Conservation (phyloP, 2,113 vertebrate genomes). For the Protobothrops flavoviridis region DNA sequence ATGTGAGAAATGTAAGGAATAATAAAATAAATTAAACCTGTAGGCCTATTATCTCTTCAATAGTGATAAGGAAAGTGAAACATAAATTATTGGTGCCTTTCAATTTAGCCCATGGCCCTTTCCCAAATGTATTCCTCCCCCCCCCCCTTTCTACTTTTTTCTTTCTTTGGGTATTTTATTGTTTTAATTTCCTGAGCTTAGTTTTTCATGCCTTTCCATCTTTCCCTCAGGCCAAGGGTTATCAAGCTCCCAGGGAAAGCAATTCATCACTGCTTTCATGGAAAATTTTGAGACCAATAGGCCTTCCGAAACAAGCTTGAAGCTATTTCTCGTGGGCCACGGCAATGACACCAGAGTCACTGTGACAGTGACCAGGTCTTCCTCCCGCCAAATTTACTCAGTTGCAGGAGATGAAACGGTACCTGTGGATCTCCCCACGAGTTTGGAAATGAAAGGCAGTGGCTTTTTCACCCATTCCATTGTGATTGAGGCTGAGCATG, state of each 20-base stretch:
- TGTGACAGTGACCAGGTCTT: not conserved
- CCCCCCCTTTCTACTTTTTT: not conserved
- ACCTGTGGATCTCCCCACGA: not conserved
- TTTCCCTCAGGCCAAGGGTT: not conserved
- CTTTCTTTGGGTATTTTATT: not conserved
- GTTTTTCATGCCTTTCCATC: not conserved
- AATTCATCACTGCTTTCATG: conserved; percentile 17
- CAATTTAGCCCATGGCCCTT: not conserved
- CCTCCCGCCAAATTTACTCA: not conserved
- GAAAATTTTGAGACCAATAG: conserved; percentile 1
- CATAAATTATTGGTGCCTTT: not conserved
- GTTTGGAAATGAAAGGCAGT: not conserved
- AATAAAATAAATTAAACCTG: not conserved
- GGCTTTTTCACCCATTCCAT: not conserved
- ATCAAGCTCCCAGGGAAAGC: not conserved
- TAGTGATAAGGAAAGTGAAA: not conserved
- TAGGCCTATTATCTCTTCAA: not conserved
- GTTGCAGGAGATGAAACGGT: not conserved
- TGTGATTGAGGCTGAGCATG: not conserved
- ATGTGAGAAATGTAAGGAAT: not conserved
- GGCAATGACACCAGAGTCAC: not conserved
- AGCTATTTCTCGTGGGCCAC: not conserved
- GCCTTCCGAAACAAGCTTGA: not conserved
- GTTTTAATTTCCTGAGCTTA: no score
- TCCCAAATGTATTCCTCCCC: not conserved